Evolutionary conservation across 2,113 vertebrate species (phyloP).

Genomic region (Notiomystis cincta): DNA sequence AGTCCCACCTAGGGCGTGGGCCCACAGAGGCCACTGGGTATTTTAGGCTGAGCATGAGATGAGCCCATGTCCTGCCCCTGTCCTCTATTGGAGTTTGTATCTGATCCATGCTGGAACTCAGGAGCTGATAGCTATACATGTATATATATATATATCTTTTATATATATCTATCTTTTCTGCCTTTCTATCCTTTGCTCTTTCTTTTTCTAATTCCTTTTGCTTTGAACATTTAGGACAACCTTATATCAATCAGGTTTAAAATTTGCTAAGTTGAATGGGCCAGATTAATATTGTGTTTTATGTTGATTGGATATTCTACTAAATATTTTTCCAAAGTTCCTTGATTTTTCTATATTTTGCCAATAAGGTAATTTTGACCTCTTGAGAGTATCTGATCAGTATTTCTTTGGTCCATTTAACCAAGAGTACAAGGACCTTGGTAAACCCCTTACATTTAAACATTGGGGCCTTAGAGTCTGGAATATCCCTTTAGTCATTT

Average conservation of each 20-base stretch:
- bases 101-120: neutral
- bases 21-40: neutral
- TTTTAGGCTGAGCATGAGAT: neutral
- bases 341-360: neutral
- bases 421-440: fast-evolving
- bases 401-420: neutral
- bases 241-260: neutral
- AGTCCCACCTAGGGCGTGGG: neutral
- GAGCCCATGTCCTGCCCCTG: fast-evolving
- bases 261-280: neutral
- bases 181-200: neutral
- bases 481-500: neutral
- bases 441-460: neutral
- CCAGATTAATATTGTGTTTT: neutral
- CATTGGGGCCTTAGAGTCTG: neutral
- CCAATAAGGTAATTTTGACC: neutral
- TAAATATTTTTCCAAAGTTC: neutral
- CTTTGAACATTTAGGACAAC: neutral
- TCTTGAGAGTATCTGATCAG: fast-evolving
- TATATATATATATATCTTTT: too few relatives aligned
- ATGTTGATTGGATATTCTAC: neutral
- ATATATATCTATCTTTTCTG: too few relatives aligned
- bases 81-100: fast-evolving
- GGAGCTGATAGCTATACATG: too few relatives aligned
- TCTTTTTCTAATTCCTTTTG: neutral